Evolutionary conservation across 2,888 invertebrate genomes (phyloP).

Genomic region (Lithodes maja): DNA sequence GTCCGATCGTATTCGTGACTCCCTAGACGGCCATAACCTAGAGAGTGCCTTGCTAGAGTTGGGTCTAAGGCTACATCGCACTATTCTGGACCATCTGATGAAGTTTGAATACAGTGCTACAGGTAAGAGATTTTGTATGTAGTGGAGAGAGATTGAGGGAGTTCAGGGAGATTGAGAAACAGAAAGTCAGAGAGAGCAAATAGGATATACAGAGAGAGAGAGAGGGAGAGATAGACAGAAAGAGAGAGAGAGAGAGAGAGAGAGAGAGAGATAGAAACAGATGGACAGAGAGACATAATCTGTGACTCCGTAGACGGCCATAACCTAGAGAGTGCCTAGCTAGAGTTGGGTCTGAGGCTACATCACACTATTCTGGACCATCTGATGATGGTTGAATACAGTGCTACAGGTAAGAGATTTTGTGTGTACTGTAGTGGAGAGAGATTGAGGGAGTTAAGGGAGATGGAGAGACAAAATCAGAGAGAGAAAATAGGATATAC

Average conservation of each 20-base stretch:
- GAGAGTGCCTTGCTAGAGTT: constrained; percentile 90
- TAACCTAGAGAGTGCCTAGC: constrained; percentile 88
- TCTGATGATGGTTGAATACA: constrained; percentile 94
- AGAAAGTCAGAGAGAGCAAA: too few relatives aligned
- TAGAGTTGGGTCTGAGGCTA: constrained; percentile 93
- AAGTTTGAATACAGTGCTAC: constrained; percentile 96
- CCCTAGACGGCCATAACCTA: constrained; percentile 94
- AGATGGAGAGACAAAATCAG: too few relatives aligned
- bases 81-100: constrained; percentile 94
- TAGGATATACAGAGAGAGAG: too few relatives aligned
- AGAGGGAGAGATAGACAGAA: too few relatives aligned
- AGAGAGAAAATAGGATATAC: too few relatives aligned
- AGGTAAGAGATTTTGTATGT: constrained; percentile 77
- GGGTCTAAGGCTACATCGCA: constrained; percentile 92
- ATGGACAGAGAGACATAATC: constrained; percentile 75
- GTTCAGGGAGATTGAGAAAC: too few relatives aligned
- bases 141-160: too few relatives aligned
- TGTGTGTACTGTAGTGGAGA: too few relatives aligned
- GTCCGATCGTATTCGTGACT: constrained; percentile 85
- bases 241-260: too few relatives aligned
- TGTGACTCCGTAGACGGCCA: constrained; percentile 91
- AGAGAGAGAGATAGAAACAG: too few relatives aligned
- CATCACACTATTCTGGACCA: constrained; percentile 96
- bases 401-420: constrained; percentile 84
- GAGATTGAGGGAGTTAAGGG: too few relatives aligned